Evolutionary conservation across 2,888 invertebrate species (phyloP).

Genomic region (Brachyopa scutellaris): DNA sequence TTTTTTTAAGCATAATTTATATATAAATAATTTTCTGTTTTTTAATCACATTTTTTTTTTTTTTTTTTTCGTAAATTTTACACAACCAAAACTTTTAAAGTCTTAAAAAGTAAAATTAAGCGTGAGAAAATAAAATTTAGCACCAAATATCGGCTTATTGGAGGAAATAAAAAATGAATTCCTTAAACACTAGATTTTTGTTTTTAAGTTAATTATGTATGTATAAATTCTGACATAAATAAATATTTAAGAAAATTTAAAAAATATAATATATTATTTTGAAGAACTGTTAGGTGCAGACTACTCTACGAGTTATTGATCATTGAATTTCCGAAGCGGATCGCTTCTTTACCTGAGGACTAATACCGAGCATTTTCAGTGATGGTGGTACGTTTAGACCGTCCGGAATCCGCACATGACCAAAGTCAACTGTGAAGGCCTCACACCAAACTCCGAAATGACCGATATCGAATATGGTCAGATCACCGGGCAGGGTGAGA

Average conservation of each 20-base stretch:
- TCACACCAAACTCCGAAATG: slow-evolving; percentile 97
- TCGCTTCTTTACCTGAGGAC: slow-evolving; percentile 91
- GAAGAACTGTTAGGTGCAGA: slow-evolving; percentile 48
- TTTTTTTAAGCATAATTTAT: slow-evolving; percentile 46
- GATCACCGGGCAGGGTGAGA: slow-evolving; percentile 92
- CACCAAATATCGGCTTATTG: slow-evolving; percentile 35
- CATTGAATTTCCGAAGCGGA: slow-evolving; percentile 70
- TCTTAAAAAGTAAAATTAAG: slow-evolving; percentile 46
- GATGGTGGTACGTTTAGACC: slow-evolving; percentile 93
- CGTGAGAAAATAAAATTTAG: slow-evolving; percentile 3
- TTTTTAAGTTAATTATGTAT: slow-evolving; percentile 52
- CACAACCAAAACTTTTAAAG: slow-evolving; percentile 57
- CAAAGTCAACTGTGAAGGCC: slow-evolving; percentile 95
- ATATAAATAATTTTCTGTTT: slow-evolving; percentile 38
- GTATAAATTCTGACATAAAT: slow-evolving; percentile 55
- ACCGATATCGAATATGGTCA: slow-evolving; percentile 95
- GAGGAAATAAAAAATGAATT: slow-evolving; percentile 6
- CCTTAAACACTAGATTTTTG: slow-evolving; percentile 28
- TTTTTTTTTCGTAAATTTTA: slow-evolving; percentile 27
- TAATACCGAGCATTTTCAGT: slow-evolving; percentile 95
- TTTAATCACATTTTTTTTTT: background rate
- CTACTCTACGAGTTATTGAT: slow-evolving; percentile 77
- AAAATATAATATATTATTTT: slow-evolving; percentile 48
- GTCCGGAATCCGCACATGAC: slow-evolving; percentile 90
- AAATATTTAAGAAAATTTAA: slow-evolving; percentile 51